Conservation (phyloP, 2,113 vertebrate genomes). For the Pavo muticus region DNA sequence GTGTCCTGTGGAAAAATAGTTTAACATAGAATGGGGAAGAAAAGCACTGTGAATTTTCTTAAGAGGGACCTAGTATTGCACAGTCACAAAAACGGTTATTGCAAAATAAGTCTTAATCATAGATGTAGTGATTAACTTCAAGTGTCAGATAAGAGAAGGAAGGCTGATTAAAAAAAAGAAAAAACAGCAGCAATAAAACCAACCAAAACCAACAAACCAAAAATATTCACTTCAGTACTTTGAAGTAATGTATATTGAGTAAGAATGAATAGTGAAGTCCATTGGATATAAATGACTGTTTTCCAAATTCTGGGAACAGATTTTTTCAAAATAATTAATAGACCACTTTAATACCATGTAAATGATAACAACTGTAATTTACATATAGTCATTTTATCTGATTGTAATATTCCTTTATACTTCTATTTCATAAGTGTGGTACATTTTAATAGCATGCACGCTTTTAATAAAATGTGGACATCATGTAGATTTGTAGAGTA, state of each 20-base stretch:
- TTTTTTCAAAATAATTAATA: not conserved
- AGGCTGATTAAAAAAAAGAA: not conserved
- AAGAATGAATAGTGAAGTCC: not conserved
- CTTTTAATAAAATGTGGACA: not conserved
- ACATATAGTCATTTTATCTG: not conserved
- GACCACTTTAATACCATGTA: not conserved
- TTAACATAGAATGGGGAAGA: slow-evolving; percentile 13
- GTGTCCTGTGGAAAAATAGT: slow-evolving; percentile 38
- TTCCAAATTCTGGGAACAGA: not conserved
- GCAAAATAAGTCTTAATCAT: slow-evolving; percentile 38
- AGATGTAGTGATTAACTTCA: not conserved
- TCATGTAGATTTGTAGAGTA: not conserved
- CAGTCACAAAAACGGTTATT: not conserved
- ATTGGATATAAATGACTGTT: not conserved
- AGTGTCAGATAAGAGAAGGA: not conserved
- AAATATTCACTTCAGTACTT: not conserved
- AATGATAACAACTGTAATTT: not conserved
- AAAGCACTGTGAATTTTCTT: slow-evolving; percentile 48
- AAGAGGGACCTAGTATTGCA: not conserved
- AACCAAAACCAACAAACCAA: not conserved
- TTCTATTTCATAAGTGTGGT: not conserved
- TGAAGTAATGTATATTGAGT: not conserved
- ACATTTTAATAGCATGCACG: not conserved
- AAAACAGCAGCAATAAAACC: rapidly evolving
- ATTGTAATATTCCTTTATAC: not conserved